phyloP scores from a whole-genome alignment of 2,797 vertebrate species.

The Anguilla megastoma region DNA sequence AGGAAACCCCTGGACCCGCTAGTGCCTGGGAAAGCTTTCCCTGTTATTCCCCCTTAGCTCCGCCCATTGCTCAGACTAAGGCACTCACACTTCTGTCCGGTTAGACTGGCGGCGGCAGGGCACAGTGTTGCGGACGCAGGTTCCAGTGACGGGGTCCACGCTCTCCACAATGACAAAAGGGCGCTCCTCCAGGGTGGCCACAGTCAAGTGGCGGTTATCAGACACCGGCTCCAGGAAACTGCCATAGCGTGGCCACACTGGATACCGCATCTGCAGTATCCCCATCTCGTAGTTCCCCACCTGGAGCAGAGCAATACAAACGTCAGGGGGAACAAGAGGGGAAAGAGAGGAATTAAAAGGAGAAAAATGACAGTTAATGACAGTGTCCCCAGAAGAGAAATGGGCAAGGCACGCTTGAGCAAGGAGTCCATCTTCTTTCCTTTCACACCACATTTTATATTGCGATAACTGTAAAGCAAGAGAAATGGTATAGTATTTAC shows the following conservation, averaged over 20 bases:
- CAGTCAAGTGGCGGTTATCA: conserved; percentile 89
- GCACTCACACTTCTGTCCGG: conserved; percentile 74
- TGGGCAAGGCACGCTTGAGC: neutral
- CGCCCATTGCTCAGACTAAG: conserved; percentile 26
- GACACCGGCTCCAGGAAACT: conserved; percentile 86
- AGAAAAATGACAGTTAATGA: neutral
- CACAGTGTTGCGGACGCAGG: conserved; percentile 93
- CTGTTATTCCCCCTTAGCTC: neutral
- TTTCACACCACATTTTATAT: neutral
- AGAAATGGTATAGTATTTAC: neutral
- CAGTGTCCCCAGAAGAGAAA: neutral
- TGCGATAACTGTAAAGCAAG: neutral
- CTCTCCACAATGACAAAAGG: conserved; percentile 96
- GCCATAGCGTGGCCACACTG: conserved; percentile 94
- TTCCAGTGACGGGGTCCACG: conserved; percentile 85
- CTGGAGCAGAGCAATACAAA: conserved; percentile 63
- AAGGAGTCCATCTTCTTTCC: neutral
- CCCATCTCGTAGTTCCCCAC: conserved; percentile 90
- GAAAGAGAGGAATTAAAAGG: neutral
- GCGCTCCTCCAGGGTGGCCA: conserved; percentile 93
- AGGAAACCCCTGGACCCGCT: neutral
- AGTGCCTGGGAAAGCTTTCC: neutral
- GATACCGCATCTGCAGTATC: conserved; percentile 93
- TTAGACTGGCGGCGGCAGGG: conserved; percentile 94
- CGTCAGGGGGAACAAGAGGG: neutral